These are phyloP conservation scores for Nothobranchius kuhntae DNA, from an alignment of 2,113 vertebrate species.

Conservation along the genomic window DNA sequence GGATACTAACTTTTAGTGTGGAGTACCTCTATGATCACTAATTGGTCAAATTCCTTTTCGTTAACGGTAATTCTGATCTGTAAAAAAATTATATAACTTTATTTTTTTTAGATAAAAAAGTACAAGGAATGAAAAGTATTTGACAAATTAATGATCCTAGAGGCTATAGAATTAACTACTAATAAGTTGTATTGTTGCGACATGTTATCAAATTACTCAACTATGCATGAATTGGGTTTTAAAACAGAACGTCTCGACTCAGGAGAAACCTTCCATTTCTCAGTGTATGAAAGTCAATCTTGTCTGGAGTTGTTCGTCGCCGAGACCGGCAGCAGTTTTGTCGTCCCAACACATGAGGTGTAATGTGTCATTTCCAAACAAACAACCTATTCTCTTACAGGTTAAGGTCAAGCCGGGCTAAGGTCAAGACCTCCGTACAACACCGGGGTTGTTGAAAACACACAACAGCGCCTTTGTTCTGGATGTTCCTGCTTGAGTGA, in stretches of 20 bases:
- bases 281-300: not conserved
- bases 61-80: too few relatives aligned
- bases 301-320: not conserved
- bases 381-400: constrained; percentile 62
- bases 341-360: constrained; percentile 53
- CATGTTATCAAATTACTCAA: not conserved
- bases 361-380: constrained; percentile 70
- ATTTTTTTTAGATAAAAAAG: too few relatives aligned
- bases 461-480: constrained; percentile 68
- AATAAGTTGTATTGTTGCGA: not conserved
- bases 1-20: too few relatives aligned
- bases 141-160: too few relatives aligned
- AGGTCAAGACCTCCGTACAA: constrained; percentile 63
- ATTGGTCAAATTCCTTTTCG: too few relatives aligned
- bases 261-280: not conserved
- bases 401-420: constrained; percentile 54
- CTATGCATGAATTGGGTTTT: not conserved
- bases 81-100: too few relatives aligned
- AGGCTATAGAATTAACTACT: too few relatives aligned
- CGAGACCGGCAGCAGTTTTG: constrained; percentile 59
- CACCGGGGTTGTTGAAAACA: constrained; percentile 58
- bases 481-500: constrained; percentile 57
- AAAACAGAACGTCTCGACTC: not conserved
- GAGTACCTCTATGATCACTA: too few relatives aligned
- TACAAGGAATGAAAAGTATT: too few relatives aligned